These are phyloP conservation scores for Drosophila gaucha DNA, from an alignment of 2,888 invertebrate species.

Conservation along the genomic window DNA sequence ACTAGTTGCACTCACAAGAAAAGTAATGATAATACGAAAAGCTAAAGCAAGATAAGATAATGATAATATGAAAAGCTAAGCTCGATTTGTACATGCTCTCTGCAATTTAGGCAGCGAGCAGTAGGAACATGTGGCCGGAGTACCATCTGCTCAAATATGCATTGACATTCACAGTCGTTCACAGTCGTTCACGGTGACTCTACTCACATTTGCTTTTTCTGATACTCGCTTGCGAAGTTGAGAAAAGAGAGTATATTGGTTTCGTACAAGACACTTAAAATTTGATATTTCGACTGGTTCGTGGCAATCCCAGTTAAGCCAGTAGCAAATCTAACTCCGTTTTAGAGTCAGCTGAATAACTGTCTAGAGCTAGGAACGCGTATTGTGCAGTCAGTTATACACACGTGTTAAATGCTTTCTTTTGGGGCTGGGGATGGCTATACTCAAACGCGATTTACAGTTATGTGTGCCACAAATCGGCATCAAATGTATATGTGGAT, in stretches of 20 bases:
- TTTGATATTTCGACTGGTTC: neutral
- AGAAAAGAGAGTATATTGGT: neutral
- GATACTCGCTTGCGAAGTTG: neutral
- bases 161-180: conserved; percentile 26
- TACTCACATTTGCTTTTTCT: conserved; percentile 22
- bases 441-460: conserved; percentile 64
- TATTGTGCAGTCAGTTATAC: neutral
- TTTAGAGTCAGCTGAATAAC: neutral
- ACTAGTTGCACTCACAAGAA: neutral
- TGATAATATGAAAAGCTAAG: conserved; percentile 6
- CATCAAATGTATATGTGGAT: conserved; percentile 47
- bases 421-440: neutral
- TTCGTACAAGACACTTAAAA: neutral
- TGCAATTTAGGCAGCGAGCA: conserved; percentile 1
- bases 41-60: conserved; percentile 2
- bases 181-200: conserved; percentile 4
- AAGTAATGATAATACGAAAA: neutral
- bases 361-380: too few relatives aligned
- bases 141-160: conserved; percentile 41
- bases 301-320: too few relatives aligned
- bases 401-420: neutral
- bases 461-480: conserved; percentile 75
- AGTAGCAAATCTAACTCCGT: too few relatives aligned
- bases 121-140: neutral
- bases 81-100: neutral